phyloP scores from a whole-genome alignment of 2,113 vertebrate genomes.

The Oryzias curvinotus region DNA sequence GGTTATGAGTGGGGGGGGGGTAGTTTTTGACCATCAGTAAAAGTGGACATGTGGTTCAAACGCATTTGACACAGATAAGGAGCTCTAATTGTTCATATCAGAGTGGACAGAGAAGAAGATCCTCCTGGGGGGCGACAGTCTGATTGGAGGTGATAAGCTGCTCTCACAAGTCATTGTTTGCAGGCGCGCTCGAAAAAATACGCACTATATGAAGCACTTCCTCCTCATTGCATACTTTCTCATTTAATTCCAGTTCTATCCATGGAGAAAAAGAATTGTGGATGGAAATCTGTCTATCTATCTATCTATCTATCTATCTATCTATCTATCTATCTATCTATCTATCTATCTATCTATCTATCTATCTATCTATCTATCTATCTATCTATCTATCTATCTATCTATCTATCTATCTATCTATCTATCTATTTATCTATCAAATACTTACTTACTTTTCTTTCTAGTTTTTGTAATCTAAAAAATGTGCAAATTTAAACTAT shows the following conservation, averaged over 20 bases:
- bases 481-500: too few species aligned
- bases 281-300: neutral
- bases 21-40: too few species aligned
- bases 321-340: slow-evolving; percentile 2
- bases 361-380: slow-evolving; percentile 4
- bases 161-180: slow-evolving; percentile 23
- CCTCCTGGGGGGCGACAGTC: slow-evolving; percentile 53
- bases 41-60: slow-evolving; percentile 16
- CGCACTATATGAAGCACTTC: too few species aligned
- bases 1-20: neutral
- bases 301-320: neutral
- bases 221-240: too few species aligned
- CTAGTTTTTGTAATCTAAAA: too few species aligned
- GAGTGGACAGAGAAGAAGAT: slow-evolving; percentile 38
- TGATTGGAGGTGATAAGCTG: slow-evolving; percentile 72
- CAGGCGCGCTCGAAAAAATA: too few species aligned
- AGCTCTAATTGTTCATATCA: slow-evolving; percentile 51
- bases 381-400: neutral
- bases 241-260: too few species aligned
- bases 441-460: too few species aligned
- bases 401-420: too few species aligned
- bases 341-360: slow-evolving; percentile 3
- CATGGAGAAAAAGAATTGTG: too few species aligned
- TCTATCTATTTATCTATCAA: too few species aligned
- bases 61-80: slow-evolving; percentile 29